Evolutionary conservation across 2,797 vertebrate genomes (phyloP).

Genomic region (Aldrovandia affinis): DNA sequence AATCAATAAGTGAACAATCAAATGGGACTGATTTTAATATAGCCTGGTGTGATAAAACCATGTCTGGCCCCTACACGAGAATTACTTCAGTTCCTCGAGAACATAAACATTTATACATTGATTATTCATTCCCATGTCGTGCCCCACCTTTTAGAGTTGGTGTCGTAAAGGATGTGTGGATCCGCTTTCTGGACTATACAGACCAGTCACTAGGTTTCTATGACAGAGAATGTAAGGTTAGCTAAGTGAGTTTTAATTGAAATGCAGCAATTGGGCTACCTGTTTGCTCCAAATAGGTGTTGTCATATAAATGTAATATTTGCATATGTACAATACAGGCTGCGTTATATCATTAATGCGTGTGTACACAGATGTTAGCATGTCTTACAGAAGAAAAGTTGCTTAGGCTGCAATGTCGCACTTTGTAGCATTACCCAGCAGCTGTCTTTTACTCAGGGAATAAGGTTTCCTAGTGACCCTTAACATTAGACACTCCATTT

Average conservation of each 20-base stretch:
- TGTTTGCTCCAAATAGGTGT: too few relatives aligned
- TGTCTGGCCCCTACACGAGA: too few relatives aligned
- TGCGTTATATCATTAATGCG: too few relatives aligned
- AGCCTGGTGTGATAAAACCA: too few relatives aligned
- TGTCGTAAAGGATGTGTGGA: neutral
- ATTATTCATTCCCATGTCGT: neutral
- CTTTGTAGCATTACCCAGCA: neutral
- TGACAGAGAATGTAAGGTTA: neutral
- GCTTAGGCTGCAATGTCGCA: neutral
- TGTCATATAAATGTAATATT: too few relatives aligned
- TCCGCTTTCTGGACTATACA: neutral
- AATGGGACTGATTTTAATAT: too few relatives aligned
- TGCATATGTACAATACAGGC: too few relatives aligned
- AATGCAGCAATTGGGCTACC: too few relatives aligned
- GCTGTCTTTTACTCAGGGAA: neutral
- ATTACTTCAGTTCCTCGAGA: neutral
- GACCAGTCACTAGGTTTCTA: neutral
- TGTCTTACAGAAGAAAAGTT: neutral
- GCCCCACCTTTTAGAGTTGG: neutral
- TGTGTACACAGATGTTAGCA: neutral
- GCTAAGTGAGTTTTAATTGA: too few relatives aligned
- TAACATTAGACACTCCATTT: constrained; percentile 27
- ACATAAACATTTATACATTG: neutral
- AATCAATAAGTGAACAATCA: too few relatives aligned
- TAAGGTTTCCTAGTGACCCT: neutral